Conservation (phyloP, 2,888 invertebrate genomes). For the Hetaerina titia region DNA sequence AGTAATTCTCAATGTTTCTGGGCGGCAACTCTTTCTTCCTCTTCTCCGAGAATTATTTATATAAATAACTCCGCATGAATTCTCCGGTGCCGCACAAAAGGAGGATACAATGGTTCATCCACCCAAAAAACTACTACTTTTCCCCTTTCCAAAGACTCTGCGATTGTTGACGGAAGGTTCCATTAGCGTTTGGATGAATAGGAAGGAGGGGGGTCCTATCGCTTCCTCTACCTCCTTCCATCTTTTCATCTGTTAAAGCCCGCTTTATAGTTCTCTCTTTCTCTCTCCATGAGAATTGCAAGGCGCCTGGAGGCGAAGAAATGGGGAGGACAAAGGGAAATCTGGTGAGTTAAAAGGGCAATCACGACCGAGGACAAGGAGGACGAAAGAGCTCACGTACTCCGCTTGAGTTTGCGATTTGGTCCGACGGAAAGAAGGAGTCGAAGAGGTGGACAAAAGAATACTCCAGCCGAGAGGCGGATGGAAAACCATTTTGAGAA, state of each 20-base stretch:
- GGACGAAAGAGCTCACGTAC: too few relatives aligned
- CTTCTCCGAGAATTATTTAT: background rate
- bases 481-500: too few relatives aligned
- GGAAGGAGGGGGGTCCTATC: background rate
- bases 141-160: background rate
- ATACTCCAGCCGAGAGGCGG: too few relatives aligned
- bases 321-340: background rate
- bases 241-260: background rate
- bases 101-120: background rate
- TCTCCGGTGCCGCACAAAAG: background rate
- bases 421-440: too few relatives aligned
- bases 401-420: too few relatives aligned
- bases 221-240: background rate
- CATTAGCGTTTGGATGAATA: background rate
- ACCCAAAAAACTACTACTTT: background rate
- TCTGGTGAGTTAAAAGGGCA: background rate
- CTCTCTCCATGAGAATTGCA: background rate
- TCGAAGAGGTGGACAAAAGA: too few relatives aligned
- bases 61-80: background rate
- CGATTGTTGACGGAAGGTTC: background rate
- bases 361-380: background rate
- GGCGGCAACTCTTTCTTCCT: background rate
- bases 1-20: background rate
- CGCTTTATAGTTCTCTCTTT: background rate
- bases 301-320: background rate